Evolutionary conservation across 1,140 invertebrate species (phyloP), one percentile per base, ranked within the genome.

Genomic region (Meteorus sp.): DNA sequence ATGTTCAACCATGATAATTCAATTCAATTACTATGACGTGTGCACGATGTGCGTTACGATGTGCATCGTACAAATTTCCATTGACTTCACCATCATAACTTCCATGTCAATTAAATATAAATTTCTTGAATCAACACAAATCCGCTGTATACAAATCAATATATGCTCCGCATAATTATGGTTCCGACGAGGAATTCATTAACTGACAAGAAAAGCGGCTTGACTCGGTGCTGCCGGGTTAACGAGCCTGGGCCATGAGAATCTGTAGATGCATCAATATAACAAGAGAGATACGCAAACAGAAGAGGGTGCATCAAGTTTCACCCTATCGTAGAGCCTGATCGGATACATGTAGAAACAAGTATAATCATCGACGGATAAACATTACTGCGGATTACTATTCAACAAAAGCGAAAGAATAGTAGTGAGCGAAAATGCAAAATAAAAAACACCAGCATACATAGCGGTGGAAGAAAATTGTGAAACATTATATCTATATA

Each of bases 401-500:
- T 7, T 39, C 8, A 13, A 39, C 35, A 13, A 7, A 39, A n/a
- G 35, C 35, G 35, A 13, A 39, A 39, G 35, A 4, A 4, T 3
- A 39, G 35, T 33, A 4, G 35, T 39, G 15, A 4, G 11, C 15
- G 15, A n/a, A 39, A 9, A 4, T 39, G 35, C 35, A 39, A 13
- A n/a, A 39, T 39, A 39, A 39, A n/a, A 39, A 39, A 39, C 13
- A 39, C 35, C 3, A 39, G 35, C 8, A 13, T 39, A n/a, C 23
- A 44, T 31, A 19, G 50, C 5, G 13, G 41, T 22, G 15, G 20
- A 25, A 37, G 31, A 37, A 52, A 6, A n/a, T n/a, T n/a, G n/a
- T n/a, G 8, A 22, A 11, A 22, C 9, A 37, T 22, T 15, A 55
- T 19, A 50, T 19, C 56, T 50, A 61, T 67, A 74, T 67, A 71